Percentiles rank a stretch among this genome's conserved stretches.
phyloP scores from a whole-genome alignment of 1,140 invertebrate genomes.

The Drosophila orosa region DNA sequence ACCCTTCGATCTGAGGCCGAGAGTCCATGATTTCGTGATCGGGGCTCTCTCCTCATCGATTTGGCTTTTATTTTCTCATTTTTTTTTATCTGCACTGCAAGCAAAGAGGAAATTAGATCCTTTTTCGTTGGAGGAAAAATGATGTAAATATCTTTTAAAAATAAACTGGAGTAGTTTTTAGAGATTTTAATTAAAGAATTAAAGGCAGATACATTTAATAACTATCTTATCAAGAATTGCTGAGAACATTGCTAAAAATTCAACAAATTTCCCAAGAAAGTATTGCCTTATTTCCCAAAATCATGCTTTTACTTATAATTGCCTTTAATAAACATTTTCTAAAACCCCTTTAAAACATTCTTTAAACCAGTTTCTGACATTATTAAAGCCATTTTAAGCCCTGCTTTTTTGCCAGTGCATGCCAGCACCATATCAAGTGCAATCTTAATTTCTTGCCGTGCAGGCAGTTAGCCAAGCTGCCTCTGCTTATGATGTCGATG shows the following conservation, averaged over 20 bases:
- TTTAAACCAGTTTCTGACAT: not conserved
- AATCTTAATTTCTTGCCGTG: constrained; percentile 13
- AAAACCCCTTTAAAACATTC: too few species aligned
- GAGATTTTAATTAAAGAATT: not conserved
- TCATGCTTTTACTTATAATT: not conserved
- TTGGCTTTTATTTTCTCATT: constrained; percentile 47
- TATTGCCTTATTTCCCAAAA: not conserved
- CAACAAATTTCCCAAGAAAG: too few species aligned
- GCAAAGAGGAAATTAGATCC: not conserved
- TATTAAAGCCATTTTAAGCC: rapidly evolving
- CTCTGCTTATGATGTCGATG: constrained; percentile 64
- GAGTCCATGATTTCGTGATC: constrained; percentile 38
- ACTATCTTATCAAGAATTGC: not conserved
- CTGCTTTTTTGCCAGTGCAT: not conserved
- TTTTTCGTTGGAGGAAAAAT: too few species aligned
- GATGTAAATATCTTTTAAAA: too few species aligned
- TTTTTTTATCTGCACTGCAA: constrained; percentile 23
- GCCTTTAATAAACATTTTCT: not conserved
- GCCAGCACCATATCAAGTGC: not conserved
- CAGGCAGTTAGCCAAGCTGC: constrained; percentile 64
- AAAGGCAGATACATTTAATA: not conserved
- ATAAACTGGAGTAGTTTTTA: not conserved
- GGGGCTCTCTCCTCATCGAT: constrained; percentile 57
- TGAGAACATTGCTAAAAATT: not conserved
- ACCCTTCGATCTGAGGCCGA: constrained; percentile 28